A percentile compares a stretch with the other conserved stretches of the same genome.
Evolutionary conservation across 2,888 invertebrate genomes (phyloP).

Genomic region (Philonicus albiceps): DNA sequence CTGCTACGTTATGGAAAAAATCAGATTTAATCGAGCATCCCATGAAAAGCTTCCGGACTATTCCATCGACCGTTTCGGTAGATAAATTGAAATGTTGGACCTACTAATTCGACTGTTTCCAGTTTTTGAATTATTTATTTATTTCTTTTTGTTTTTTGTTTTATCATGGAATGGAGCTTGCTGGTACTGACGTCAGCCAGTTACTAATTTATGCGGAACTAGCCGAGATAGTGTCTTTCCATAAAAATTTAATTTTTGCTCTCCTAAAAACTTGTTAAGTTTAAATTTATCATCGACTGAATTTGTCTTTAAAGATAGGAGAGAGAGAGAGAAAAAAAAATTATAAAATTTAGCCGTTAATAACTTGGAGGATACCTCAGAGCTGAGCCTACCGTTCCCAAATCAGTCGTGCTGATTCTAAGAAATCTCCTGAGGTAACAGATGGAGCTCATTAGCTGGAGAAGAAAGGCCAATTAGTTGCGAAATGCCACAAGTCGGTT

Average conservation of each 20-base stretch:
- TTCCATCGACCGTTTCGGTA: neutral
- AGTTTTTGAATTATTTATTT: neutral
- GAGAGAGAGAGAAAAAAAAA: neutral
- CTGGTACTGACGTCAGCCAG: neutral
- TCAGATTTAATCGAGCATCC: neutral
- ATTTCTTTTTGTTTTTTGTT: too few relatives aligned
- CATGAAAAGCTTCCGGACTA: neutral
- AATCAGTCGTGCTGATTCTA: neutral
- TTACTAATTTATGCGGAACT: neutral
- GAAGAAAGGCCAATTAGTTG: neutral
- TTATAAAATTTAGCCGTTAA: neutral
- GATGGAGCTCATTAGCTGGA: neutral
- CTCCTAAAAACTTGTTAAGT: neutral
- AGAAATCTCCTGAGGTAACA: neutral
- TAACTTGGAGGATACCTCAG: neutral
- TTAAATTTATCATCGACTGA: neutral
- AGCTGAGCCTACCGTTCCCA: neutral
- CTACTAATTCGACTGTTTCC: neutral
- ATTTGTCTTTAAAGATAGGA: neutral
- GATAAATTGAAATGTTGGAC: neutral
- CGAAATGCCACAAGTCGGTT: neutral
- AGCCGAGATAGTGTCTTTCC: neutral
- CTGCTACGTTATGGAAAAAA: neutral
- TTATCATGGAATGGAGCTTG: neutral
- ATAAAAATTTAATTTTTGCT: neutral